Evolutionary conservation across 2,888 invertebrate species (phyloP), one percentile per base, ranked within the genome.

Genomic region (Neoitamus cyanurus): DNA sequence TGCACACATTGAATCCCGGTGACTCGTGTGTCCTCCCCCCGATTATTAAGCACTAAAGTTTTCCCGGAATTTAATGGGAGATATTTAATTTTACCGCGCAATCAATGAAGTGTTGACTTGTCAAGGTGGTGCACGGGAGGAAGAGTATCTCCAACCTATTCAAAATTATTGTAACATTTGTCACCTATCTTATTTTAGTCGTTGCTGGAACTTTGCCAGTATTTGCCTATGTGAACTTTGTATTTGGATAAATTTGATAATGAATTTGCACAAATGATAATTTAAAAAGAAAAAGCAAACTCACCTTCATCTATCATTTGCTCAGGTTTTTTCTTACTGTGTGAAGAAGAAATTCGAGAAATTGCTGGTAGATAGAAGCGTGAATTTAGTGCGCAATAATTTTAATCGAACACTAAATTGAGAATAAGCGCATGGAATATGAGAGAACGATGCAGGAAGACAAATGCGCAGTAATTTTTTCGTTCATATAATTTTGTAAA

Each of bases 1-100:
- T 25, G 13, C 31, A 70, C 5, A 69, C n/a, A 31, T 36, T 13
- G 11, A 69, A 0, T 69, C 28, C n/a, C 13, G n/a, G 15, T 36
- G 36, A 73, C 20, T 73, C 36, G 34, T 6, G 3, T 20, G 0
- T 37, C 34, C 34, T 37, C 15, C 3, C 20, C 31, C 5, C 20
- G 73, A 73, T 73, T 73, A 73, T 73, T 73, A 73, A 73, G 36
- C 73, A 73, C 20, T 3, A 36, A 73, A 73, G 36, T 34, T 9
- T 73, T 73, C 37, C 34, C 20, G 73, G 73, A 73, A 73, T 73
- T 73, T 15, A 72, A n/a, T n/a, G n/a, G 34, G 25, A 68, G 30
- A 73, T 73, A 70, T 70, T 70, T 70, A 70, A 70, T 70, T 70
- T 70, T 31, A 73, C 20, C 58, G 4, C 58, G 58, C 58, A 58